Conservation (phyloP, 2,113 vertebrate species). For the Elanoides forficatus region DNA sequence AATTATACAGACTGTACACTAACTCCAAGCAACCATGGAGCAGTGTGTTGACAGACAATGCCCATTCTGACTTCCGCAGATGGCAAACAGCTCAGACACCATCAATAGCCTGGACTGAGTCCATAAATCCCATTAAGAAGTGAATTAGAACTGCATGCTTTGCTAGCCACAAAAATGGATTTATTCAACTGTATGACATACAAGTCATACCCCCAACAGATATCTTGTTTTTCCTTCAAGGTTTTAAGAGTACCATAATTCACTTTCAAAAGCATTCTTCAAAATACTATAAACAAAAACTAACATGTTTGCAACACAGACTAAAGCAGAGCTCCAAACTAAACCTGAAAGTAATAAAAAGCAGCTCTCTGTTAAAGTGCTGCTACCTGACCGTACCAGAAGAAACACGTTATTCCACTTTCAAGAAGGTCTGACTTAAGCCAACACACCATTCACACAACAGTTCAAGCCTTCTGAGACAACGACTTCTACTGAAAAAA, state of each 20-base stretch:
- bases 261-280: not conserved
- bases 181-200: not conserved
- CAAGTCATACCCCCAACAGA: not conserved
- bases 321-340: not conserved
- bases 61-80: not conserved
- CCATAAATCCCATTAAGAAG: not conserved
- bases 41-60: not conserved
- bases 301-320: rapidly evolving
- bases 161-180: not conserved
- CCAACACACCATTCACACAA: not conserved
- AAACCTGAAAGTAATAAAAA: not conserved
- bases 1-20: not conserved
- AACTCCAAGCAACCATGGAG: not conserved
- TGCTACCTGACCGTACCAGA: not conserved
- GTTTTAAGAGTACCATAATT: not conserved
- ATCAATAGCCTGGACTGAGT: not conserved
- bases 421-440: not conserved
- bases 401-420: not conserved
- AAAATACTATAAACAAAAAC: not conserved
- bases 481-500: not conserved
- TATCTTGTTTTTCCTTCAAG: no score
- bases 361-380: not conserved
- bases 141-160: not conserved
- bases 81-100: not conserved
- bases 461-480: not conserved